A percentile compares a stretch with the other conserved stretches of the same genome.
Evolutionary conservation across 2,113 vertebrate genomes (phyloP).

Genomic region (Sebastes schlegelii): DNA sequence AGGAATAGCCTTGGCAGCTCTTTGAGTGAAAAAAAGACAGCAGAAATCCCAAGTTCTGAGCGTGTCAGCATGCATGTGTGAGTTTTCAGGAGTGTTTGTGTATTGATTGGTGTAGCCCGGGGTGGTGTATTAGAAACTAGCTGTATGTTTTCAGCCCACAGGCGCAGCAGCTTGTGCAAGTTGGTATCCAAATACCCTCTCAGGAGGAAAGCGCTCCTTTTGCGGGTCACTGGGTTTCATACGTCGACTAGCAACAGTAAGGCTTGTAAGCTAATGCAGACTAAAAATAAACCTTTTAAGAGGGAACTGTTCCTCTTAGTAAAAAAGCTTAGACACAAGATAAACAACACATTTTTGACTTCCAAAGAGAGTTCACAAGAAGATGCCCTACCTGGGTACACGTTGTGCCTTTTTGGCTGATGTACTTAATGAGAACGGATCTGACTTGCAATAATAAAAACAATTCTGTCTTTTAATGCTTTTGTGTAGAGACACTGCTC

Average conservation of each 20-base stretch:
- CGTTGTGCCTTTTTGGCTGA: neutral
- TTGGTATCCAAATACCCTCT: conserved; percentile 69
- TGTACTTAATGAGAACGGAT: neutral
- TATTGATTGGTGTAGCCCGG: conserved; percentile 53
- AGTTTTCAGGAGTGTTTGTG: conserved; percentile 22
- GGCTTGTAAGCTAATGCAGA: conserved; percentile 52
- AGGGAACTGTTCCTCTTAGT: conserved; percentile 34
- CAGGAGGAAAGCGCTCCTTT: conserved; percentile 57
- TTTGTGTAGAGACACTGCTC: neutral
- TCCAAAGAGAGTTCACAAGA: conserved; percentile 18
- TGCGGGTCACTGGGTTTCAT: conserved; percentile 69
- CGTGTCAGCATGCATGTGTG: neutral
- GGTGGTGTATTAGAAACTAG: conserved; percentile 55
- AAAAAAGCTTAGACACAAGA: conserved; percentile 30
- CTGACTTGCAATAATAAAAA: conserved; percentile 1
- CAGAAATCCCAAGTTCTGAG: neutral
- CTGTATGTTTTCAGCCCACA: conserved; percentile 53
- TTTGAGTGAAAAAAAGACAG: conserved; percentile 8
- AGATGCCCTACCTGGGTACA: conserved; percentile 18
- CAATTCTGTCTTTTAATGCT: neutral
- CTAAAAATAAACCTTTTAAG: conserved; percentile 66
- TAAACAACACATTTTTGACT: conserved; percentile 18
- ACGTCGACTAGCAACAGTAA: conserved; percentile 51
- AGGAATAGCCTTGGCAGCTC: conserved; percentile 26
- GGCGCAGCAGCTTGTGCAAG: conserved; percentile 61